Conservation (phyloP, 2,888 invertebrate genomes). For the Drosophila pseudotakahashii region DNA sequence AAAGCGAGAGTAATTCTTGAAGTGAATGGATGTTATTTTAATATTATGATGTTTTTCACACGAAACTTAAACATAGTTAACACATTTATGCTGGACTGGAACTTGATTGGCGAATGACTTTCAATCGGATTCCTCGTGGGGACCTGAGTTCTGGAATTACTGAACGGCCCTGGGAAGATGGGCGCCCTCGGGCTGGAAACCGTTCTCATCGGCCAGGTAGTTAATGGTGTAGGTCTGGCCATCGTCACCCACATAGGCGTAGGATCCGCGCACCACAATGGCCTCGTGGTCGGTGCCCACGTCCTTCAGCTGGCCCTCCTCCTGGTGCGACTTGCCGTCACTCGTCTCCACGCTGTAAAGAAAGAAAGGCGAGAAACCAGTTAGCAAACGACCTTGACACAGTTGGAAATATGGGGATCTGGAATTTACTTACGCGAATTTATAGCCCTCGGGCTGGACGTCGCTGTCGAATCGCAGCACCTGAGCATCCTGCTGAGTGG, state of each 20-base stretch:
- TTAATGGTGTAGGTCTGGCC: conserved; percentile 86
- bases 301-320: conserved; percentile 87
- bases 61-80: conserved; percentile 77
- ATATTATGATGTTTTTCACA: conserved; percentile 18
- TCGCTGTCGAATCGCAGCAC: conserved; percentile 87
- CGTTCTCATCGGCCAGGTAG: conserved; percentile 83
- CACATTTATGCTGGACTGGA: conserved; percentile 54
- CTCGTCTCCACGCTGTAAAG: conserved; percentile 87
- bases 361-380: conserved; percentile 34
- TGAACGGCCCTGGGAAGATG: conserved; percentile 81
- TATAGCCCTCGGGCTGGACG: conserved; percentile 82
- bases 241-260: conserved; percentile 86
- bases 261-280: conserved; percentile 87
- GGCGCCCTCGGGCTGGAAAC: conserved; percentile 84
- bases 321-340: conserved; percentile 87
- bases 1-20: not conserved
- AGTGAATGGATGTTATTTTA: conserved; percentile 18
- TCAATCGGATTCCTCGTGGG: conserved; percentile 7
- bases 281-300: conserved; percentile 87
- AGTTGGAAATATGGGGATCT: conserved; percentile 18
- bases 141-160: conserved; percentile 19
- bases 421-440: conserved; percentile 77
- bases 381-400: conserved; percentile 55
- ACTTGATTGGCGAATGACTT: conserved; percentile 8
- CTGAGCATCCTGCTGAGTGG: conserved; percentile 85